Evolutionary conservation across 2,797 vertebrate species (phyloP), one percentile per base, ranked within the genome.

Genomic region (Adelosebastes latens): DNA sequence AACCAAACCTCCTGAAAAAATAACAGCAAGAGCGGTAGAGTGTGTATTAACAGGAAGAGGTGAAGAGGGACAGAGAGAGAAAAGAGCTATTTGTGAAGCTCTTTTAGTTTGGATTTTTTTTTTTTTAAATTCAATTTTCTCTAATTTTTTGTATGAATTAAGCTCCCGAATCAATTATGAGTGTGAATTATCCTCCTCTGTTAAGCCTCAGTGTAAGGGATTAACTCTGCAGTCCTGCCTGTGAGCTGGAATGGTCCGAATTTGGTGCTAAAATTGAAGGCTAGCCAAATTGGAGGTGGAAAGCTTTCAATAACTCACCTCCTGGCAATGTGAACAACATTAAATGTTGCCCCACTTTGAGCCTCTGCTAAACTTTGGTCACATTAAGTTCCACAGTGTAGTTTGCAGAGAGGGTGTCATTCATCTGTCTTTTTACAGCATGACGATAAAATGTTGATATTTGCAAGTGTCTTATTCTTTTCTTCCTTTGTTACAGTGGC

Each of bases 81-180:
- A 61, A 76, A 68, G 24, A 29, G 27, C 27, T 39, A 16, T 36
- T 32, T 75, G 8, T 75, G 53, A 81, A 72, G 34, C 72, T 36
- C 27, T 29, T 61, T 75, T 55, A 36, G 10, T 77, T 75, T 73
- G 1, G 2, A 53, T 34, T 84, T 34, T 72, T 82, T 5, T 49
- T 49, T 49, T 49, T 34, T 13, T 34, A 8, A 49, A 82, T 83
- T 84, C n/a, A 72, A 75, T 85, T 85, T 82, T 34, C 49, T 75
- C 72, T 77, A 20, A 70, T 65, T 86, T 86, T 86, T 39, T 62
- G 72, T 77, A 32, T 46, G 67, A 89, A 88, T 80, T 82, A 79
- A 75, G 83, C 70, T 68, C 11, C 80, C 1, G 22, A 78, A 91
- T 91, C 82, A 88, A 82, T 91, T 87, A 85, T 71, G 52, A 66